Base-by-base conservation (phyloP, 1,140 invertebrate species). In the Aphis craccivora region DNA sequence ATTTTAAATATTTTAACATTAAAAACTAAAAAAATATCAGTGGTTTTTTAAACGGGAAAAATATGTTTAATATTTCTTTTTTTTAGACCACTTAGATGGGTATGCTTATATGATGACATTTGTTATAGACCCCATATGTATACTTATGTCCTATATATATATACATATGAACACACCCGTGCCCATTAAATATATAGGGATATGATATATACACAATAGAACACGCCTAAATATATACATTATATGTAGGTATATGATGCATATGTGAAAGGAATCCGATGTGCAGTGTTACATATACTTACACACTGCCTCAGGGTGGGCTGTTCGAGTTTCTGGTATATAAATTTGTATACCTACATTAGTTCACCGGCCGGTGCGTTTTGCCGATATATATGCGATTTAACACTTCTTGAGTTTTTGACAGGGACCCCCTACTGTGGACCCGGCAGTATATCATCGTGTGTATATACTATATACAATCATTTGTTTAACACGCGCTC, bases 341-440 rank as follows among this genome's bases (percentile, higher is more conserved):
- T 53, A 7, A 18, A 53, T 53, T 7, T 23, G 6, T 53, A 53
- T 60, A 60, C 55, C 3, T 60, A 60, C 25, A 60, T 30, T 60
- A 30, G 25, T 60, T 60, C 30, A 30, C 55, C 55, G 25, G 25
- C 55, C 11, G 83, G 55, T 81, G 45, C 20, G 45, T 91, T 91
- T 91, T 14, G 30, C 40, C 40, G 43, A 84, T 92, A 83, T 91
- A 48, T 51, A 83, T 45, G 45, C 90, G 76, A 92, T 83, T 92
- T 55, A 92, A 92, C 91, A 92, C 91, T 92, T 92, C 91, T 92
- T 55, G 91, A 92, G 76, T 92, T 92, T 23, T 92, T 84, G 91
- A 92, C 91, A 92, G 81, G 91, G 45, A 83, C 91, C 91, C 76
- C 91, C 91, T 14, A 51, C 45, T 9, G 45, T 18, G 90, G 5